These are phyloP conservation scores for Axea sp. DNA, from an alignment of 2,888 invertebrate species.

Conservation along the genomic window DNA sequence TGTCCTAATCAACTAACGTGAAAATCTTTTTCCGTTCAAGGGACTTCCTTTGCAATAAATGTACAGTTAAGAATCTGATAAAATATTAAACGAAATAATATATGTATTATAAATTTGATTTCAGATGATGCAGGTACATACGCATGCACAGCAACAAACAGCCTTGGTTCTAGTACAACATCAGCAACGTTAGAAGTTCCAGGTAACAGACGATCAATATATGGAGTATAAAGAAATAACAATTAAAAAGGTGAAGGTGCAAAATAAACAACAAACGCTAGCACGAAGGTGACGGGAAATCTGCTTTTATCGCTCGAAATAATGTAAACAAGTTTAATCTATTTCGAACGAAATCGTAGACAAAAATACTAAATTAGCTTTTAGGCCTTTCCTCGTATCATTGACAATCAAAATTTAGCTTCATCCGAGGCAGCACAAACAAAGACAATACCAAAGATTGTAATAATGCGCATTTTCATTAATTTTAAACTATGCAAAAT, in stretches of 20 bases:
- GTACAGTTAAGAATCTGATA: no score
- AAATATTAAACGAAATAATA: constrained; percentile 3
- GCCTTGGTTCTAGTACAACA: constrained; percentile 84
- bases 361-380: constrained; percentile 58
- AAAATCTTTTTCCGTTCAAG: no score
- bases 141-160: constrained; percentile 86
- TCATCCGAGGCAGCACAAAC: constrained; percentile 37
- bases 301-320: constrained; percentile 65
- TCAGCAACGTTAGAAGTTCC: constrained; percentile 84
- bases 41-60: no score
- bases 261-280: constrained; percentile 57
- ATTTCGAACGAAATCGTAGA: constrained; percentile 50
- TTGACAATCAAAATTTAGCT: constrained; percentile 33
- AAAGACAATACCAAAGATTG: constrained; percentile 24
- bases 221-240: constrained; percentile 70
- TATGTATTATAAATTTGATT: constrained; percentile 3
- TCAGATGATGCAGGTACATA: constrained; percentile 89
- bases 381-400: constrained; percentile 57
- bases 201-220: constrained; percentile 83
- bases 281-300: constrained; percentile 73
- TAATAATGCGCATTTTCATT: constrained; percentile 62
- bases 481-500: constrained; percentile 46
- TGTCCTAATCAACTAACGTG: no score
- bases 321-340: constrained; percentile 27
- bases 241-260: constrained; percentile 65